Conservation (phyloP, 2,113 vertebrate genomes). For the Macaca nemestrina region DNA sequence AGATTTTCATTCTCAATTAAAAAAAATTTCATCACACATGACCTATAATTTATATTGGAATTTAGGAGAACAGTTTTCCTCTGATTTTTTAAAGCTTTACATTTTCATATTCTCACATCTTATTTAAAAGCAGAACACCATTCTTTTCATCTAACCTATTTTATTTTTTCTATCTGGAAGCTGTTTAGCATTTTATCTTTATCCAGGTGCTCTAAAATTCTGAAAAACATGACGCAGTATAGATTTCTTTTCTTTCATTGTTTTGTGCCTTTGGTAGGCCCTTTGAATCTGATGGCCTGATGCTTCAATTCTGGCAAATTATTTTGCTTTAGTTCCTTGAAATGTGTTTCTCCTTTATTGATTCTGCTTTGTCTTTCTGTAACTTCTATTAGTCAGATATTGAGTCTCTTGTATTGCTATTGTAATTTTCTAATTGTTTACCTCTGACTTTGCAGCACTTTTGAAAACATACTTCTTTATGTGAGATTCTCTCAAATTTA, state of each 20-base stretch:
- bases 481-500: neutral
- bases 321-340: slow-evolving; percentile 20
- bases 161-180: neutral
- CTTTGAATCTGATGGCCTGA: neutral
- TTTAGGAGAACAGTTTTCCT: neutral
- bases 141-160: neutral
- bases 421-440: neutral
- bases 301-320: neutral
- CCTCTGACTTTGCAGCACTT: neutral
- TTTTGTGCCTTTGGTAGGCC: neutral
- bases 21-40: neutral
- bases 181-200: slow-evolving; percentile 7
- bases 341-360: neutral
- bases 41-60: neutral
- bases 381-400: neutral
- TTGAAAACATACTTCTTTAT: neutral
- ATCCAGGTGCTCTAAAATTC: neutral
- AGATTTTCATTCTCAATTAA: neutral
- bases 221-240: neutral
- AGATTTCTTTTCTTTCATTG: neutral
- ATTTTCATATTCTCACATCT: neutral
- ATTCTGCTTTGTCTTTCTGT: neutral
- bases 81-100: neutral
- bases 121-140: neutral
- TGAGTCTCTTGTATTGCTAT: neutral